phyloP scores from a whole-genome alignment of 2,113 vertebrate species.

The Coracopsis vasa region DNA sequence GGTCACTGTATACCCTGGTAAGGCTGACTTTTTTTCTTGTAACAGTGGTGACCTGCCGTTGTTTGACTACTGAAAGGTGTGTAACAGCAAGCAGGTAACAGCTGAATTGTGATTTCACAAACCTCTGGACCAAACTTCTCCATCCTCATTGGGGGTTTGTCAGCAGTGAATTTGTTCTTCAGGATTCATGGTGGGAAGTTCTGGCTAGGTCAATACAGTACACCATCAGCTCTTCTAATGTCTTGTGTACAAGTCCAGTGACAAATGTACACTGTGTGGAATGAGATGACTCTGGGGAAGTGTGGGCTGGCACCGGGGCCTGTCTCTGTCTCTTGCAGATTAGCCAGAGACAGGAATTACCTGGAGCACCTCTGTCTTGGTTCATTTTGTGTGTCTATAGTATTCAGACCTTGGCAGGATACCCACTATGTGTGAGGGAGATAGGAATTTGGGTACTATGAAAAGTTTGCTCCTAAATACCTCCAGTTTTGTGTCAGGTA shows the following conservation, averaged over 20 bases:
- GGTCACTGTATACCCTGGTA: neutral
- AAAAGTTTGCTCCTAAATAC: neutral
- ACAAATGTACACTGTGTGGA: neutral
- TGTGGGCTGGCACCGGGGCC: neutral
- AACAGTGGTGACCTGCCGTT: neutral
- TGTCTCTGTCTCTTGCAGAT: neutral
- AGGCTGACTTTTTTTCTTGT: neutral
- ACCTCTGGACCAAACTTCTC: neutral
- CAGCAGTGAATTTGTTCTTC: neutral
- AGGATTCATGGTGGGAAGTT: neutral
- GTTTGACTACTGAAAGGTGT: neutral
- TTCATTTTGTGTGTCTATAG: neutral
- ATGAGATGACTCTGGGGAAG: neutral
- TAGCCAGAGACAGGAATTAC: neutral
- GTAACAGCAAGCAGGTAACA: neutral
- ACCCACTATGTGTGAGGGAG: rapidly evolving
- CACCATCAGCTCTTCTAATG: neutral
- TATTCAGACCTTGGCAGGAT: neutral
- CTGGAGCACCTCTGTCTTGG: neutral
- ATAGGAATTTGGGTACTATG: neutral
- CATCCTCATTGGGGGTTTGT: rapidly evolving
- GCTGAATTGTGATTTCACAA: neutral
- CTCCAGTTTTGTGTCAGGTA: neutral
- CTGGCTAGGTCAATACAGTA: neutral
- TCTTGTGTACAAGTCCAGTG: rapidly evolving